Conservation (phyloP, 2,797 vertebrate genomes). For the Podarcis lilfordi region DNA sequence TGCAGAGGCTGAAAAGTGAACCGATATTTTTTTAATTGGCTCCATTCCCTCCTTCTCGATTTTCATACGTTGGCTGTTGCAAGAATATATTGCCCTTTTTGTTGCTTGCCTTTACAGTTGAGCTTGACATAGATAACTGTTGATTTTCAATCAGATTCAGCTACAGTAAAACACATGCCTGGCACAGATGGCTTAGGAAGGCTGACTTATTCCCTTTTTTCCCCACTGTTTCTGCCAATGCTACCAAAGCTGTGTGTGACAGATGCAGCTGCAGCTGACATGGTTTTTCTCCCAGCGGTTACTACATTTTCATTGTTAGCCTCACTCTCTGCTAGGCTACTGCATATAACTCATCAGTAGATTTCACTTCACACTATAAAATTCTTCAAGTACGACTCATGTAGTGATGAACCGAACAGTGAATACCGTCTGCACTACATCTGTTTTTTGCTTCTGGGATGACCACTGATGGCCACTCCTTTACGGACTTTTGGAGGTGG, state of each 20-base stretch:
- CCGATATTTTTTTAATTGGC: background rate
- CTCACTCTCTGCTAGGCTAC: conserved; percentile 21
- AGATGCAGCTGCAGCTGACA: conserved; percentile 53
- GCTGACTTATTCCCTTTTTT: conserved; percentile 38
- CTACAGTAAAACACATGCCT: conserved; percentile 42
- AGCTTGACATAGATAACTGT: conserved; percentile 33
- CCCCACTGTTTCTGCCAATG: conserved; percentile 32
- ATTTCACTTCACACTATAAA: conserved; percentile 2
- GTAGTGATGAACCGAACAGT: conserved; percentile 17
- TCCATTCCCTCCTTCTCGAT: background rate
- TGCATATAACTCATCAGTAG: conserved; percentile 49
- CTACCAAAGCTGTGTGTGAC: conserved; percentile 39
- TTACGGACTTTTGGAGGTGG: conserved; percentile 44
- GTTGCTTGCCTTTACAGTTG: conserved; percentile 26
- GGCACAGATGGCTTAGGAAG: conserved; percentile 40
- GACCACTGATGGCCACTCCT: conserved; percentile 43
- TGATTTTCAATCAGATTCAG: conserved; percentile 33
- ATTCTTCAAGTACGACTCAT: conserved; percentile 47
- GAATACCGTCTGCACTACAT: conserved; percentile 31
- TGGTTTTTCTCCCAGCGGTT: conserved; percentile 38
- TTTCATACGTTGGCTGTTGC: background rate
- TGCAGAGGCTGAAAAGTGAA: background rate
- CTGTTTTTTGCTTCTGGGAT: conserved; percentile 45
- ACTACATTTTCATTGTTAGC: conserved; percentile 54
- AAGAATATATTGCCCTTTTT: conserved; percentile 26